These are phyloP conservation scores for Petrophora chlorosata DNA, from an alignment of 2,888 invertebrate species.

Conservation along the genomic window DNA sequence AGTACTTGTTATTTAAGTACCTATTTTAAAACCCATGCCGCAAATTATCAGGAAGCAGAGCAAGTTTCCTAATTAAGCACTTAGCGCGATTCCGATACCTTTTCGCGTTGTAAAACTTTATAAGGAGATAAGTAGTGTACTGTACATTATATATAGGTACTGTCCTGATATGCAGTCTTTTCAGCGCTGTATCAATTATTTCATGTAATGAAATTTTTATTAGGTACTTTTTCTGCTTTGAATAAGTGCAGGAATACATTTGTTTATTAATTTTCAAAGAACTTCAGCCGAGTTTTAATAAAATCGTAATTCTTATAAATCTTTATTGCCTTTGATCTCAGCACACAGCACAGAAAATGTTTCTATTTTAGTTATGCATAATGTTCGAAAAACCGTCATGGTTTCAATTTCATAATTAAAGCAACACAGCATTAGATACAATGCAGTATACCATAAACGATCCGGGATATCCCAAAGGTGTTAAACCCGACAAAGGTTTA, in stretches of 20 bases:
- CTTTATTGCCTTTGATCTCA: too few relatives aligned
- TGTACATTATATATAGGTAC: neutral
- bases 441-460: constrained; percentile 34
- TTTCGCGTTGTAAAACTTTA: constrained; percentile 15
- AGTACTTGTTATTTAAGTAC: too few relatives aligned
- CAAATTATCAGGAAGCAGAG: neutral
- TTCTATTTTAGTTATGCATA: too few relatives aligned
- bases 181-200: too few relatives aligned
- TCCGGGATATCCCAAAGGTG: constrained; percentile 35
- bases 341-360: too few relatives aligned
- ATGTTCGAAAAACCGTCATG: neutral
- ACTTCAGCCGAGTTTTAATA: too few relatives aligned
- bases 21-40: neutral
- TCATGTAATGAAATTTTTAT: too few relatives aligned
- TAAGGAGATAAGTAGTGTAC: constrained; percentile 3
- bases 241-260: too few relatives aligned
- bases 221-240: too few relatives aligned
- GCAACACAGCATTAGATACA: constrained; percentile 26
- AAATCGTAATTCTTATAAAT: too few relatives aligned
- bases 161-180: too few relatives aligned
- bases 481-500: constrained; percentile 39
- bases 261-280: too few relatives aligned
- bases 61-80: constrained; percentile 33
- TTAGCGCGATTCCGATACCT: constrained; percentile 14
- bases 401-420: constrained; percentile 4